These are phyloP conservation scores for Heliornis fulica DNA, from an alignment of 2,113 vertebrate species.

Conservation along the genomic window DNA sequence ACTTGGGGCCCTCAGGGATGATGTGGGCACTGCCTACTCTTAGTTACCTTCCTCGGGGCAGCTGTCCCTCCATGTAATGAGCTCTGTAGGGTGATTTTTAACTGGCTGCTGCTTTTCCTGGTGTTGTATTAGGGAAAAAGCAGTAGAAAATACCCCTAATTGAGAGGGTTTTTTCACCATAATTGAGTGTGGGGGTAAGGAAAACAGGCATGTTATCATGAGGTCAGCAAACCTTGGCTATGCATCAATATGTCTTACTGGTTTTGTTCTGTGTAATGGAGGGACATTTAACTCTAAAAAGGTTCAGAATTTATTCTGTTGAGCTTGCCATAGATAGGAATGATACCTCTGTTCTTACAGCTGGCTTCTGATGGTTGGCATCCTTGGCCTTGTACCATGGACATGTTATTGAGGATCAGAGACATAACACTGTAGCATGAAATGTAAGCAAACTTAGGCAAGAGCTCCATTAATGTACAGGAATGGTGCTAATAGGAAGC, in stretches of 20 bases:
- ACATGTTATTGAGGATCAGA: background rate
- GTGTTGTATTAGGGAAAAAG: background rate
- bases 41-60: too few species aligned
- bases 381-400: background rate
- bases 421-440: background rate
- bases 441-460: background rate
- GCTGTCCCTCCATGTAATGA: background rate
- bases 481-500: background rate
- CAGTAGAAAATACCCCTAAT: too few species aligned
- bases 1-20: fast-evolving
- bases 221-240: background rate
- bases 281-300: background rate
- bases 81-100: fast-evolving
- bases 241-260: background rate
- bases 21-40: background rate
- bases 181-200: background rate
- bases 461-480: background rate
- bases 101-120: background rate
- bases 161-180: fast-evolving
- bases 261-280: too few species aligned
- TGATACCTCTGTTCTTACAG: background rate
- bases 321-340: fast-evolving
- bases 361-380: background rate
- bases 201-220: background rate
- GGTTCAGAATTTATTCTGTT: background rate